Evolutionary conservation across 2,888 invertebrate species (phyloP), one percentile per base, ranked within the genome.

Genomic region (Stenichneumon culpator): DNA sequence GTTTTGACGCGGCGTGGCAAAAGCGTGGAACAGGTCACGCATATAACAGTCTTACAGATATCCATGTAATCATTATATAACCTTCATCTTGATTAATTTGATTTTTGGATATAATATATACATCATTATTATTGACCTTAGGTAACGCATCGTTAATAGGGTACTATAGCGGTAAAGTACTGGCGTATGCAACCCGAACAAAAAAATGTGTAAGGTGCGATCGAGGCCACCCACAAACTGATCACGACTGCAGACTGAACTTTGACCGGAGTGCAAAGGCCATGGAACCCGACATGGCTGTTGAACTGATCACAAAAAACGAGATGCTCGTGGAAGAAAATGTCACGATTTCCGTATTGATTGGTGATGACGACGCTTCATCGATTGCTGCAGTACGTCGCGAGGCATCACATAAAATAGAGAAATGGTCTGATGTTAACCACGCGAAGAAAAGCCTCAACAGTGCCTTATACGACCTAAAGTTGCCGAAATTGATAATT

Each of bases 361-460:
- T 86, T 60, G 82, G 84, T 25, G 85, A 88, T 72, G 86, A 86
- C 36, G 88, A 87, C 60, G 82, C 78, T 9, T 81, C 83, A 36
- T 86, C 83, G 5, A 86, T 86, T 52, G 82, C 85, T 39, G 83
- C 84, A 44, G 74, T 84, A 65, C 79, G 81, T n/a, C 72, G 79
- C 50, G 83, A 73, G 68, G 28, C 75, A 44, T 19, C 50, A 60
- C 73, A 81, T 54, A 22, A 52, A 47, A 50, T 77, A n/a, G 67
- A 81, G 22, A 73, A 84, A 39, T 78, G 73, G 81, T 82, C 77
- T n/a, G 73, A 86, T 36, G 65, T 83, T 39, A 78, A 84, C 65
- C 82, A 84, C 77, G 77, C 81, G 6, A 82, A 74, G 47, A 79
- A 73, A 47, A 72, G 47, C 36, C 69, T 78, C 22, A 85, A 67